Base-by-base conservation (phyloP, 2,797 vertebrate species). In the Morelia viridis region DNA sequence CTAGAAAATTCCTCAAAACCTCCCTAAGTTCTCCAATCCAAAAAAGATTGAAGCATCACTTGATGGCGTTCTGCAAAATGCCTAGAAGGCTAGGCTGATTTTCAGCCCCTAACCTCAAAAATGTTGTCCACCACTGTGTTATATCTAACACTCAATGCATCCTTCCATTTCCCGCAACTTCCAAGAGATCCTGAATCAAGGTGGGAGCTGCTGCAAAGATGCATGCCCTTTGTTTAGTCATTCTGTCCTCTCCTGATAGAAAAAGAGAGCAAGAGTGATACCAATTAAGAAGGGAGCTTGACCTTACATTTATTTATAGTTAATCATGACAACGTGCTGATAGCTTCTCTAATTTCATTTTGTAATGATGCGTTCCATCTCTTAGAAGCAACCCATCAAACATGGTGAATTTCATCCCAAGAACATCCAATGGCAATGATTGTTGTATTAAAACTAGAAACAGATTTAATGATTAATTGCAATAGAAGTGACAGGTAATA, bases 401-500 rank as follows among this genome's bases (percentile, higher is more conserved):
- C 91, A 71, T 91, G 0, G 15, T 90, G 90, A 71, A 24, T 53
- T 10, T 64, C 0, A 57, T 85, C 56, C 22, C 0, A 41, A 35
- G 65, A 61, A 61, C 28, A 56, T 89, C 53, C 13, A 64, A 85
- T 53, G 19, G 19, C 57, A 88, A 31, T 31, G 53, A 28, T 28
- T 76, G 57, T 88, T 88, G 41, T 71, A 71, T 89, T 92, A 86
- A 89, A 76, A 92, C 57, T 62, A 90, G 64, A 76, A 85, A 86
- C 12, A 87, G 68, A 58, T 46, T 84, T 87, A 26, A 91, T 94
- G 93, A 86, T 85, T 89, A 89, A 93, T 31, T 91, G 15, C 83
- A 92, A 1, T 28, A 76, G 60, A 1, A 4, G 50, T 90, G 92
- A 90, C 89, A 86, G 65, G 8, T 65, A 87, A 94, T 92, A 15